These are phyloP conservation scores for Pachypanchax playfairii DNA, from an alignment of 2,113 vertebrate species.

Conservation along the genomic window DNA sequence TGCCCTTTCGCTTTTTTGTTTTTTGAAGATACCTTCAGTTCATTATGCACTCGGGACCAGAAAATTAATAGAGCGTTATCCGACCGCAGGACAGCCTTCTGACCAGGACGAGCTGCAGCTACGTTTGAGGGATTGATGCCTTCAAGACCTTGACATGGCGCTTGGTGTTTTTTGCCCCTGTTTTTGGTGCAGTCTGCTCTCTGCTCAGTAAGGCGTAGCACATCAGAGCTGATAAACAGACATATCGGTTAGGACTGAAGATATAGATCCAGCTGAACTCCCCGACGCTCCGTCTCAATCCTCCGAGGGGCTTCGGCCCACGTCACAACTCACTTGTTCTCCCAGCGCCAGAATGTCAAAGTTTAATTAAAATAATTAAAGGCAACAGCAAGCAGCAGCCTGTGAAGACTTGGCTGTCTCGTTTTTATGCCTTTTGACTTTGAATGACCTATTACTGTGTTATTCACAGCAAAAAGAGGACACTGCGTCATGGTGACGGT, in stretches of 20 bases:
- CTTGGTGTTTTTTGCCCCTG: conserved; percentile 71
- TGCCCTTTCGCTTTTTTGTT: conserved; percentile 69
- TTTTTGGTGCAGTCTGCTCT: conserved; percentile 64
- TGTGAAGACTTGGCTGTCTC: conserved; percentile 92
- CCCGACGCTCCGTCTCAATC: conserved; percentile 62
- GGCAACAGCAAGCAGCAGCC: conserved; percentile 94
- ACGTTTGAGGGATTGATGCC: conserved; percentile 82
- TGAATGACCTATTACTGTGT: conserved; percentile 90
- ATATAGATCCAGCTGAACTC: conserved; percentile 30
- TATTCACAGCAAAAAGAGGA: conserved; percentile 61
- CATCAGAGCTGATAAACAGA: conserved; percentile 81
- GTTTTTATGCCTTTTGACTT: conserved; percentile 94
- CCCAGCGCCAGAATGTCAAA: conserved; percentile 86
- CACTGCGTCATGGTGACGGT: conserved; percentile 56
- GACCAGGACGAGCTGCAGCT: conserved; percentile 75
- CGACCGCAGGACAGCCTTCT: conserved; percentile 81
- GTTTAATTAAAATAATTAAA: conserved; percentile 99
- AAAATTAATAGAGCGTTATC: conserved; percentile 94
- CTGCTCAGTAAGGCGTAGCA: conserved; percentile 82
- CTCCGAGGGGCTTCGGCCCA: conserved; percentile 74
- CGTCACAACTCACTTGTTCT: conserved; percentile 85
- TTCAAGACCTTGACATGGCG: conserved; percentile 81
- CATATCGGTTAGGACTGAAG: conserved; percentile 69
- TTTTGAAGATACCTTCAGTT: conserved; percentile 90
- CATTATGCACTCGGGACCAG: conserved; percentile 82